Conservation (phyloP, 2,113 vertebrate species). For the Typhlomys cinereus region DNA sequence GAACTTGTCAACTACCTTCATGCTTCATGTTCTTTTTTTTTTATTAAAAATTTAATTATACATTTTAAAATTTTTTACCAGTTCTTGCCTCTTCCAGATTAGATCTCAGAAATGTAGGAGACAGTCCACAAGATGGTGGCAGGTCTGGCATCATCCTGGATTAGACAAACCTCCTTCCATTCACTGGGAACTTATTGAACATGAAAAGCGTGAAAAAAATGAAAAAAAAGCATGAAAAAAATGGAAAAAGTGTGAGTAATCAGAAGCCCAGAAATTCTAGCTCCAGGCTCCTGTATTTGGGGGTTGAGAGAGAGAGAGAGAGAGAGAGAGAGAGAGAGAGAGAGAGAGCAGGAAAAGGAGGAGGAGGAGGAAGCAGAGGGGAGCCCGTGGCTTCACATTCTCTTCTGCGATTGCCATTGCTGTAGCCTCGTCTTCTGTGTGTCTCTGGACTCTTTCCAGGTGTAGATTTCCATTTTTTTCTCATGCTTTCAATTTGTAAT, state of each 20-base stretch:
- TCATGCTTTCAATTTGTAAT: not conserved
- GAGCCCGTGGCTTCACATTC: fast-evolving
- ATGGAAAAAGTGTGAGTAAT: not conserved
- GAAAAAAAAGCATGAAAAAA: no score
- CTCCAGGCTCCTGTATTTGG: no score
- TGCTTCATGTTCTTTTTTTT: no score
- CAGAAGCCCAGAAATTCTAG: not conserved
- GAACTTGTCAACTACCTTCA: not conserved
- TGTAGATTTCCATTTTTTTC: not conserved
- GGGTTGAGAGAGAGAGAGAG: no score
- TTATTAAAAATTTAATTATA: no score
- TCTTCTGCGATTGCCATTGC: not conserved
- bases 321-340: no score
- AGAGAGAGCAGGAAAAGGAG: no score
- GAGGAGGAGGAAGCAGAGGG: no score
- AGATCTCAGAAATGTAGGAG: no score
- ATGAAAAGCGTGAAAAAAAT: no score
- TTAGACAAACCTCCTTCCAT: not conserved
- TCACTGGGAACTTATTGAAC: not conserved
- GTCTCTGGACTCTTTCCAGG: not conserved
- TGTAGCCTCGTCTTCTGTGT: not conserved
- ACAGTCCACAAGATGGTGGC: not conserved
- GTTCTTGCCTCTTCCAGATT: not conserved
- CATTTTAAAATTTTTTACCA: no score
- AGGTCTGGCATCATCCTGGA: not conserved